phyloP scores from a whole-genome alignment of 2,888 invertebrate species.

The Drosophila kambysellisi region DNA sequence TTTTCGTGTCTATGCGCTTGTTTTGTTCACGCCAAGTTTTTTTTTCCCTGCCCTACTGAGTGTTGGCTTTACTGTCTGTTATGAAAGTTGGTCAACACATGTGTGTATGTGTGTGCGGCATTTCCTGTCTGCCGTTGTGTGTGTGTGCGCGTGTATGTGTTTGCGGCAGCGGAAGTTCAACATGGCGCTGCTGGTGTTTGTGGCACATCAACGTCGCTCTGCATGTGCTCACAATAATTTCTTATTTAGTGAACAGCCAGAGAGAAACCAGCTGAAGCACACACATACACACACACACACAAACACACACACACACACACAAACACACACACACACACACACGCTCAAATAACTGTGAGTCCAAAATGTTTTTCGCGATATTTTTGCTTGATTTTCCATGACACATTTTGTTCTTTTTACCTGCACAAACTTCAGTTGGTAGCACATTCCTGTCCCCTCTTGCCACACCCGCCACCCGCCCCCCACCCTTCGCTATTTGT shows the following conservation, averaged over 20 bases:
- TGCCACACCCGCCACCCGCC: neutral
- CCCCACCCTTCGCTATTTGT: constrained; percentile 26
- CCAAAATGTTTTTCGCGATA: constrained; percentile 56
- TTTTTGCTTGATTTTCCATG: constrained; percentile 55
- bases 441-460: neutral
- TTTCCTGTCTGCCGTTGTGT: constrained; percentile 47
- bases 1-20: constrained; percentile 72
- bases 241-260: constrained; percentile 69
- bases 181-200: constrained; percentile 63
- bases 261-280: constrained; percentile 39
- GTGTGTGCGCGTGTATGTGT: constrained; percentile 25
- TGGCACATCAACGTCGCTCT: constrained; percentile 49
- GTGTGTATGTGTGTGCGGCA: constrained; percentile 21
- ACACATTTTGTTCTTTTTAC: constrained; percentile 15
- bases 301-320: neutral
- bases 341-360: constrained; percentile 4
- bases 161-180: constrained; percentile 66
- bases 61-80: constrained; percentile 50
- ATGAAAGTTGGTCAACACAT: constrained; percentile 61
- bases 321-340: constrained; percentile 13
- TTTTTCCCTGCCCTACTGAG: constrained; percentile 24
- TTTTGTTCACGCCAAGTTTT: constrained; percentile 64
- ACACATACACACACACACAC: neutral
- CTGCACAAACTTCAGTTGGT: constrained; percentile 11
- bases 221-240: constrained; percentile 77